Evolutionary conservation across 2,888 invertebrate species (phyloP).

Genomic region (Autographa pulchrina): DNA sequence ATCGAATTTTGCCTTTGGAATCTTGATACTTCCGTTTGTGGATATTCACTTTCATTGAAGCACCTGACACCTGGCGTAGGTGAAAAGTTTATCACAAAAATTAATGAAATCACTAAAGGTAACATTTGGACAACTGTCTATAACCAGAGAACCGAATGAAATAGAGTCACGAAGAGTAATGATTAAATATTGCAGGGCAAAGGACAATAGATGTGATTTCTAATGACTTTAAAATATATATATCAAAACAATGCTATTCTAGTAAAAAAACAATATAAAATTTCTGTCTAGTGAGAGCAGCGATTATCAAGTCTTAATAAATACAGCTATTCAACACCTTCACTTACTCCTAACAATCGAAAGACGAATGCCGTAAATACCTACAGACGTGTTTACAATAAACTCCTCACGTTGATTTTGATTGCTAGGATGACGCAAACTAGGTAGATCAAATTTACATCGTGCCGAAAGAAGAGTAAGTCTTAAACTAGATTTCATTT

Average conservation of each 20-base stretch:
- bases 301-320: conserved; percentile 12
- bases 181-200: background rate
- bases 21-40: background rate
- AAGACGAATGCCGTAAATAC: background rate
- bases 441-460: background rate
- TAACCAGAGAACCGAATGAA: conserved; percentile 12
- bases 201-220: background rate
- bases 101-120: background rate
- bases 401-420: background rate
- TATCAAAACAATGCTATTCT: conserved; percentile 34
- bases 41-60: background rate
- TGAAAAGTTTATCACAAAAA: conserved; percentile 21
- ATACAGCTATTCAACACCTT: conserved; percentile 13
- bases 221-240: conserved; percentile 21
- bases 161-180: conserved; percentile 9
- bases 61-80: conserved; percentile 14
- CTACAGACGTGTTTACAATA: background rate
- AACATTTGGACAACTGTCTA: conserved; percentile 35
- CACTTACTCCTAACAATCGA: conserved; percentile 26
- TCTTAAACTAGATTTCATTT: background rate
- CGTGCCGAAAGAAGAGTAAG: background rate
- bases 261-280: conserved; percentile 20
- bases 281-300: conserved; percentile 11
- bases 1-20: background rate
- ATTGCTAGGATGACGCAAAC: background rate